These are phyloP conservation scores for Chrosomus eos DNA, from an alignment of 2,797 vertebrate genomes.

Conservation along the genomic window DNA sequence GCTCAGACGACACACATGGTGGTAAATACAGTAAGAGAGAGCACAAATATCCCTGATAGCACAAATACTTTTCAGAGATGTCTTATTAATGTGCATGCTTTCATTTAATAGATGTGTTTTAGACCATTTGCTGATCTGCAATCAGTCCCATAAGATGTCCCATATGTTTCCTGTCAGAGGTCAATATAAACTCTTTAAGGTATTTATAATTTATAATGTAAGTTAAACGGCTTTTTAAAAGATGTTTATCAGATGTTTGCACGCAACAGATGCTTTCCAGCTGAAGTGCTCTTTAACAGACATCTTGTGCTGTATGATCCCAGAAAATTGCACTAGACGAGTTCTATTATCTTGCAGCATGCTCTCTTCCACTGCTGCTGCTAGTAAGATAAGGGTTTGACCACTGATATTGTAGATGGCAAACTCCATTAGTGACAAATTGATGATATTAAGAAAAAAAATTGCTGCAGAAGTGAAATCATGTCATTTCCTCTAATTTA, in stretches of 20 bases:
- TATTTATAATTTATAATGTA: neutral
- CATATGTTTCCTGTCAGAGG: neutral
- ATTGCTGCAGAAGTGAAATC: neutral
- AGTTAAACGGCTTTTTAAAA: neutral
- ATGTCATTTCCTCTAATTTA: constrained; percentile 32
- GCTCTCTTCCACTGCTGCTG: neutral
- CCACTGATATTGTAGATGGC: neutral
- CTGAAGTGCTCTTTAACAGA: neutral
- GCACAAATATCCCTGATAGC: neutral
- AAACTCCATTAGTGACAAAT: constrained; percentile 5
- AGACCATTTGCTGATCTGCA: neutral
- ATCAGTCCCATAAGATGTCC: neutral
- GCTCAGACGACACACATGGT: neutral
- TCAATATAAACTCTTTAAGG: neutral
- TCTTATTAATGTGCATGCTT: neutral
- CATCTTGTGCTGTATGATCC: neutral
- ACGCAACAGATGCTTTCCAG: neutral
- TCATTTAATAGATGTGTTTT: neutral
- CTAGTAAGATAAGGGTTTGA: neutral
- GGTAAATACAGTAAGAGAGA: neutral
- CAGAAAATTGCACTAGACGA: neutral
- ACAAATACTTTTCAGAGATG: neutral
- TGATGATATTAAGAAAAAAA: neutral
- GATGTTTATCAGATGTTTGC: neutral
- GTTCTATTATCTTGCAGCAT: neutral